Percentiles rank a stretch among this genome's conserved stretches.
Evolutionary conservation across 2,888 invertebrate species (phyloP).

Genomic region (Campoplex nolae): DNA sequence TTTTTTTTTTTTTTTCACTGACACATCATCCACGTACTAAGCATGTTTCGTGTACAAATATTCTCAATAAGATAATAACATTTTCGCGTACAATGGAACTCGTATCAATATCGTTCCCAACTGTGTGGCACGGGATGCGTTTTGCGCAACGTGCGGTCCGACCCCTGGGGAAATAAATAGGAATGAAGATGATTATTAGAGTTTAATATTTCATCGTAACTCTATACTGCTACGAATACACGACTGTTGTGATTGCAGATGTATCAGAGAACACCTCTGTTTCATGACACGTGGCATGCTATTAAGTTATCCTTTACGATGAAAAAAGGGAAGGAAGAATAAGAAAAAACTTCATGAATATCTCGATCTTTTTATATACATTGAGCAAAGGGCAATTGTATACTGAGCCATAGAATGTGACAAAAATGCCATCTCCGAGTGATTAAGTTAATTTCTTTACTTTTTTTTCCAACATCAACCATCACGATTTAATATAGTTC

Average conservation of each 20-base stretch:
- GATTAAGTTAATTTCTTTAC: background rate
- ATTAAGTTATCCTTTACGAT: background rate
- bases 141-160: background rate
- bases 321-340: background rate
- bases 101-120: background rate
- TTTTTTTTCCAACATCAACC: background rate
- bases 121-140: background rate
- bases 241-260: background rate
- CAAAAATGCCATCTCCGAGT: background rate
- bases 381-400: background rate
- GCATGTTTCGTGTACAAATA: background rate
- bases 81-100: background rate
- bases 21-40: background rate
- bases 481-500: background rate
- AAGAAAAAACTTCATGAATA: background rate
- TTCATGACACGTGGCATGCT: background rate
- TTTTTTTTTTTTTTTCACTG: background rate
- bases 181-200: background rate
- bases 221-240: background rate
- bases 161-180: background rate
- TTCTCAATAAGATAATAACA: background rate
- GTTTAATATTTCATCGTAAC: background rate
- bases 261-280: background rate
- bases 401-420: background rate
- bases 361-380: background rate